Base-by-base conservation (phyloP, 2,888 invertebrate genomes). In the Litoditis marina region DNA sequence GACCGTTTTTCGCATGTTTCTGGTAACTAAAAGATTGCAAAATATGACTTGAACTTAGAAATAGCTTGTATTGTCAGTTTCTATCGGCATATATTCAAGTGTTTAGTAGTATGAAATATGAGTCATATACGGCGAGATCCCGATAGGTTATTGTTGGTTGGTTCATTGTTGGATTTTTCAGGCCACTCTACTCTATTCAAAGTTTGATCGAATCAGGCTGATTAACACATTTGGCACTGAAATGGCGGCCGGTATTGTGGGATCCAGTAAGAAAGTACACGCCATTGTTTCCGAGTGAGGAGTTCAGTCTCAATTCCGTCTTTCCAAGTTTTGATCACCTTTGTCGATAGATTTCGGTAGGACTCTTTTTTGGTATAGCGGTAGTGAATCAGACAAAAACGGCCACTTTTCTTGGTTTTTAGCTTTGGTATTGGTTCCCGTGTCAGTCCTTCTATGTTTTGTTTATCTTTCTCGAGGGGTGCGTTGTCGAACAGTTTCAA, bases 261-360 rank as follows among this genome's bases (percentile, higher is more conserved):
- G 58, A 32, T 70, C 74, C 31, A 69, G 73, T 25, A 68, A 77
- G 44, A 39, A 62, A 44, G 69, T 75, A n/a, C 80, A 79, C 58
- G 80, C 73, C 7, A 69, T 80, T 55, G 68, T 78, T 11, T 77
- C 78, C 57, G 77, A 81, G 66, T 77, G n/a, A n/a, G n/a, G 58
- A 56, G n/a, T 54, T n/a, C n/a, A n/a, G n/a, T n/a, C 39, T 54
- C 54, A 34, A 6, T 49, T 11, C 28, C 54, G n/a, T n/a, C n/a
- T n/a, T n/a, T n/a, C n/a, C n/a, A n/a, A n/a, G n/a, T n/a, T n/a
- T n/a, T n/a, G n/a, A n/a, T n/a, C n/a, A n/a, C n/a, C n/a, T 31
- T 16, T 27, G 19, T 25, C 32, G 65, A 47, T 49, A n/a, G 11
- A 50, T 49, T 59, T 31, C 36, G 16, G 31, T 50, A 13, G 5